Conservation (phyloP, 2,797 vertebrate species). For the Diglossa cyanea region DNA sequence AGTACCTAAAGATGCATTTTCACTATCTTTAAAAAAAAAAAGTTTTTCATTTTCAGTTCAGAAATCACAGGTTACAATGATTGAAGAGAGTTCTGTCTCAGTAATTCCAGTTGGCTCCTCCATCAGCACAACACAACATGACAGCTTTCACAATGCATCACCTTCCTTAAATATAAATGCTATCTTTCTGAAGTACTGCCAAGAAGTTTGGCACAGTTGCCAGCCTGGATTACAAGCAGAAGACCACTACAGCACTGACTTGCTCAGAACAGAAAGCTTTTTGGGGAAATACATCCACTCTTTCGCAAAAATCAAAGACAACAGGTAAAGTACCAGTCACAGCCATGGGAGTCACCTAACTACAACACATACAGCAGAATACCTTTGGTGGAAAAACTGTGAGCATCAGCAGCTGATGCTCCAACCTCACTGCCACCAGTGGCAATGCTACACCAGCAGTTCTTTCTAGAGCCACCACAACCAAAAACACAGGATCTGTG, state of each 20-base stretch:
- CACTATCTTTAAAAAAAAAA: background rate
- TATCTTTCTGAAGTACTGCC: slow-evolving; percentile 40
- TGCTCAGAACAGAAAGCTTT: slow-evolving; percentile 12
- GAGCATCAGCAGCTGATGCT: background rate
- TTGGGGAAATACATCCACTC: background rate
- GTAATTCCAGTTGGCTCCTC: slow-evolving; percentile 24
- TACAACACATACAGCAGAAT: rapidly evolving
- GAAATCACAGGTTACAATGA: slow-evolving; percentile 1
- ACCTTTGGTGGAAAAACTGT: background rate
- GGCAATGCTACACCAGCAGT: background rate
- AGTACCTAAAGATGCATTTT: background rate
- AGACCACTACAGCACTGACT: slow-evolving; percentile 14
- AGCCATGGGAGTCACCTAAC: background rate
- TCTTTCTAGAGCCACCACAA: background rate
- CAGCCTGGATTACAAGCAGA: slow-evolving; percentile 54
- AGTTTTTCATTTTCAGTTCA: background rate
- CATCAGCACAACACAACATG: slow-evolving; percentile 36
- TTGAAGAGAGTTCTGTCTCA: background rate
- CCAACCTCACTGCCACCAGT: background rate
- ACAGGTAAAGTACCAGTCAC: background rate
- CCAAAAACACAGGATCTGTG: background rate
- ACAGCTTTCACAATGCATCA: slow-evolving; percentile 70
- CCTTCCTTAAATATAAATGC: background rate
- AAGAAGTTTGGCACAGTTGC: slow-evolving; percentile 54
- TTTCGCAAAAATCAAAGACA: background rate